These are phyloP conservation scores for Bellardia pandia DNA, from an alignment of 2,888 invertebrate species.

Conservation along the genomic window DNA sequence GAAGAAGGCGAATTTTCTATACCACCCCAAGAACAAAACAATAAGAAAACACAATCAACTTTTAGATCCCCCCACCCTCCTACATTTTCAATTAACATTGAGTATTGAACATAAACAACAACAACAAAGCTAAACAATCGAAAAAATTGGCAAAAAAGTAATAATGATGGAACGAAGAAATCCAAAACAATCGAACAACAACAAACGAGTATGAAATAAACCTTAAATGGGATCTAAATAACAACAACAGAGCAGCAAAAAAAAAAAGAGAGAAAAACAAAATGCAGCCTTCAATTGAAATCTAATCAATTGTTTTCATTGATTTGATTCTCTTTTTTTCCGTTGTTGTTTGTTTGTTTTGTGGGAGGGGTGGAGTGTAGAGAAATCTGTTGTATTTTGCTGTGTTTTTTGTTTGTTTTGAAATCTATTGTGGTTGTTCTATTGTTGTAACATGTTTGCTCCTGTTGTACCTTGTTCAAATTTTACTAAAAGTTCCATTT, in stretches of 20 bases:
- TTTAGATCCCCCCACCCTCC: slow-evolving; percentile 2
- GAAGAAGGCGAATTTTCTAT: slow-evolving; percentile 59
- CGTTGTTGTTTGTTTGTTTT: slow-evolving; percentile 17
- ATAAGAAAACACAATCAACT: background rate
- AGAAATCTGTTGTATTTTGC: slow-evolving; percentile 40
- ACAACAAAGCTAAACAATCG: slow-evolving; percentile 52
- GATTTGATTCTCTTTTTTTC: slow-evolving; percentile 50
- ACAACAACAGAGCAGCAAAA: slow-evolving; percentile 40
- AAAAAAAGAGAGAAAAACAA: slow-evolving; percentile 28
- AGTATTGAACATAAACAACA: slow-evolving; percentile 49
- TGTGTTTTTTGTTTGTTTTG: slow-evolving; percentile 46
- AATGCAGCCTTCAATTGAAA: slow-evolving; percentile 79
- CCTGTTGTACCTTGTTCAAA: slow-evolving; percentile 29
- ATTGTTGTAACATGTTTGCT: slow-evolving; percentile 55
- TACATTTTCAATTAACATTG: slow-evolving; percentile 44
- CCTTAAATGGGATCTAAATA: slow-evolving; percentile 64
- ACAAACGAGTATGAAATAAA: slow-evolving; percentile 58
- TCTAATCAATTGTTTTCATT: slow-evolving; percentile 81
- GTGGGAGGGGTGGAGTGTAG: slow-evolving; percentile 18
- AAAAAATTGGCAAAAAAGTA: slow-evolving; percentile 53
- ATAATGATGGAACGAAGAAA: slow-evolving; percentile 68
- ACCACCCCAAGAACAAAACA: slow-evolving; percentile 55
- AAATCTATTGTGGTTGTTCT: slow-evolving; percentile 63
- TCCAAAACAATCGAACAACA: slow-evolving; percentile 44
- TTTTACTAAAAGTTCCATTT: slow-evolving; percentile 55